phyloP scores from a whole-genome alignment of 2,113 vertebrate genomes.

The Notiomystis cincta region DNA sequence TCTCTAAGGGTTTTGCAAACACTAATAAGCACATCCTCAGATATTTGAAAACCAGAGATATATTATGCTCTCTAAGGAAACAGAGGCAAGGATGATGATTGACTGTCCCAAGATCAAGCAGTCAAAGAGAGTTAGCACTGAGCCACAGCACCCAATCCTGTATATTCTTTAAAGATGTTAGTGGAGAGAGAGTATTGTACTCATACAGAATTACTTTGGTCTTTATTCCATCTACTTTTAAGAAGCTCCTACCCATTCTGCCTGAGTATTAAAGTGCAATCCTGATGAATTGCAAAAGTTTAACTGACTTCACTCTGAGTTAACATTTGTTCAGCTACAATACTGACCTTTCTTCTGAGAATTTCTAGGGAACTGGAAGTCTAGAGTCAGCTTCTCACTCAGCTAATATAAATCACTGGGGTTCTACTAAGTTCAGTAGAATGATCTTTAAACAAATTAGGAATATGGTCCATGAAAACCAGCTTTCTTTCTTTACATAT shows the following conservation, averaged over 20 bases:
- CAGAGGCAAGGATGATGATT: not conserved
- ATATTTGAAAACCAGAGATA: not conserved
- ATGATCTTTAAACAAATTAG: not conserved
- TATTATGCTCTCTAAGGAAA: not conserved
- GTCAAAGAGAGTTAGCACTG: not conserved
- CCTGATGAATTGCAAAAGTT: not conserved
- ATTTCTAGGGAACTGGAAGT: slow-evolving; percentile 1
- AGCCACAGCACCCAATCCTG: not conserved
- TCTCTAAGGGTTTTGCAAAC: not conserved
- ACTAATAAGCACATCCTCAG: not conserved
- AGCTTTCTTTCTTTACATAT: not conserved
- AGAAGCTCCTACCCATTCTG: not conserved
- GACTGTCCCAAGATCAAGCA: not conserved
- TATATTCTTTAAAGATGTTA: not conserved
- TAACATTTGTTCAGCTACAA: not conserved
- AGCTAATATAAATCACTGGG: not conserved
- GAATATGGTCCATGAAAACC: not conserved
- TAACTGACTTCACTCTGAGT: not conserved
- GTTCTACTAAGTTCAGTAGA: not conserved
- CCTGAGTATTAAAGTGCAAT: not conserved
- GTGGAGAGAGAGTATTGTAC: not conserved
- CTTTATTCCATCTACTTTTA: not conserved
- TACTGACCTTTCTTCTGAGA: not conserved
- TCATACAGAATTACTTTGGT: not conserved
- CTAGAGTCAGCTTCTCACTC: not conserved